A percentile compares a stretch with the other conserved stretches of the same genome.
These are phyloP conservation scores for Thymelicus acteon DNA, from an alignment of 2,888 invertebrate genomes.

Conservation along the genomic window DNA sequence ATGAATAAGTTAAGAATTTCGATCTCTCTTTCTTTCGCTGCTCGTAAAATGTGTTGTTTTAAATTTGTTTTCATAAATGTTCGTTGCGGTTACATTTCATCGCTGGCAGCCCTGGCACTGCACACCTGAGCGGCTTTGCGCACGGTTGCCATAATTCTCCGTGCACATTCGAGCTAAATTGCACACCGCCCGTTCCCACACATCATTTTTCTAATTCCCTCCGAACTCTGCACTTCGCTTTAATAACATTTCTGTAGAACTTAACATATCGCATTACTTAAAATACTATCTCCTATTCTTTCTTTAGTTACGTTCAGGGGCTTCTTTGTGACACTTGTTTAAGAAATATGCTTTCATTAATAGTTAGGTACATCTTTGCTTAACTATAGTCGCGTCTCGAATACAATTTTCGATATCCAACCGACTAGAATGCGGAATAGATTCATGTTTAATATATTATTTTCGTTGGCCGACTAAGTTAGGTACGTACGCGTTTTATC, in stretches of 20 bases:
- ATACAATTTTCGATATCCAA: constrained; percentile 49
- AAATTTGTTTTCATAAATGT: constrained; percentile 16
- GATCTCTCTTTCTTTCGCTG: no score
- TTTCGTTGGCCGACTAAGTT: constrained; percentile 54
- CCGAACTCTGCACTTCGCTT: constrained; percentile 62
- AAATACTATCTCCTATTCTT: constrained; percentile 14
- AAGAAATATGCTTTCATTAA: constrained; percentile 7
- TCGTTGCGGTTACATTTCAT: constrained; percentile 33
- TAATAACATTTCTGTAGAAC: constrained; percentile 60
- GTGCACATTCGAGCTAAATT: constrained; percentile 74
- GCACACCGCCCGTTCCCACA: constrained; percentile 76
- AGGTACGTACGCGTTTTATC: constrained; percentile 63
- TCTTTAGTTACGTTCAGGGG: not conserved
- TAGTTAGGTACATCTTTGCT: not conserved
- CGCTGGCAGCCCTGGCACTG: constrained; percentile 61
- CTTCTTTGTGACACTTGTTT: constrained; percentile 1
- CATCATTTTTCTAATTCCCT: constrained; percentile 77
- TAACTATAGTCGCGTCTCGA: not conserved
- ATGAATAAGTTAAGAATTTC: no score
- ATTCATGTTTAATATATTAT: constrained; percentile 59
- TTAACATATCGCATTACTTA: constrained; percentile 28
- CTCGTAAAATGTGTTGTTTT: constrained; percentile 18
- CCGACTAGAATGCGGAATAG: constrained; percentile 51
- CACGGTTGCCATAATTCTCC: constrained; percentile 77
- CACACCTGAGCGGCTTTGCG: constrained; percentile 53